Conservation (phyloP, 2,797 vertebrate genomes). For the Lithobates pipiens region DNA sequence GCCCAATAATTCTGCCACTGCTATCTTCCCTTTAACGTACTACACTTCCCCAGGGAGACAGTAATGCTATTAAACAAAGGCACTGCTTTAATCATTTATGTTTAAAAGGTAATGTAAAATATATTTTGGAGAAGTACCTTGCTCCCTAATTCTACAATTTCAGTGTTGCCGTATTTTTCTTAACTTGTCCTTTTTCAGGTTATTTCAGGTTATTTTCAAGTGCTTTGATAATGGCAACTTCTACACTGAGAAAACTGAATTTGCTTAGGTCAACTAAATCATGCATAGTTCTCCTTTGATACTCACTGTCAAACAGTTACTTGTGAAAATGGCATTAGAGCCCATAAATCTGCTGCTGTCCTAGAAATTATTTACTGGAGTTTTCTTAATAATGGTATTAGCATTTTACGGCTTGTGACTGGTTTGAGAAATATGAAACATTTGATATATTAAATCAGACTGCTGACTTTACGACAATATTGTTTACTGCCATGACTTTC, state of each 20-base stretch:
- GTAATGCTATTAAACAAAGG: slow-evolving; percentile 25
- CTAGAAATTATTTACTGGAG: slow-evolving; percentile 54
- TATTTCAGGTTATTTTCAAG: slow-evolving; percentile 41
- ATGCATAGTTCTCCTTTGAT: slow-evolving; percentile 48
- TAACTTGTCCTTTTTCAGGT: slow-evolving; percentile 34
- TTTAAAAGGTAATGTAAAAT: slow-evolving; percentile 45
- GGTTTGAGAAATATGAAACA: slow-evolving; percentile 52
- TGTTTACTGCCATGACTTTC: slow-evolving; percentile 47
- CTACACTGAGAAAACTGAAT: slow-evolving; percentile 42
- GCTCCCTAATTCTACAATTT: slow-evolving; percentile 32
- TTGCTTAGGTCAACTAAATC: slow-evolving; percentile 54
- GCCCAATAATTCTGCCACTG: background rate
- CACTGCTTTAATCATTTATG: slow-evolving; percentile 34
- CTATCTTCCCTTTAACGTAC: slow-evolving; percentile 4
- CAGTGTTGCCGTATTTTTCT: slow-evolving; percentile 15
- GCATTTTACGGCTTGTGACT: slow-evolving; percentile 51
- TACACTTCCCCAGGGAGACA: slow-evolving; percentile 13
- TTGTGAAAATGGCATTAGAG: slow-evolving; percentile 53
- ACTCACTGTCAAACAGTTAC: slow-evolving; percentile 42
- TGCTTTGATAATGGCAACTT: slow-evolving; percentile 50
- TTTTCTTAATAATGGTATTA: slow-evolving; percentile 59
- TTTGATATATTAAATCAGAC: slow-evolving; percentile 55
- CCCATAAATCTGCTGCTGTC: slow-evolving; percentile 52
- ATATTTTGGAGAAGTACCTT: slow-evolving; percentile 32
- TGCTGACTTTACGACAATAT: slow-evolving; percentile 46